Conservation (phyloP, 2,113 vertebrate species). For the Myrmecobius fasciatus region DNA sequence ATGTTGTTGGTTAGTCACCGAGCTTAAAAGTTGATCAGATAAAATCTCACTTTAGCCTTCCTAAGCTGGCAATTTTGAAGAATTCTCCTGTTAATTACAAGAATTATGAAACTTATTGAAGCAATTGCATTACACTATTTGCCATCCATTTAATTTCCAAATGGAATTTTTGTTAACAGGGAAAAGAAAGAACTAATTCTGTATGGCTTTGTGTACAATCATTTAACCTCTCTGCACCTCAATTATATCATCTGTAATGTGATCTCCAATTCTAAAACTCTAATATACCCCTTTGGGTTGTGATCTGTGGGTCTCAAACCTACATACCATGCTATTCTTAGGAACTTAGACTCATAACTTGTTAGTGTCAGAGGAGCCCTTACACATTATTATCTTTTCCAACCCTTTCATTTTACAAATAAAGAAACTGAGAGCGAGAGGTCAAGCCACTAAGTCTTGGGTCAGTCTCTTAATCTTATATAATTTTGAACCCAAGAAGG, state of each 20-base stretch:
- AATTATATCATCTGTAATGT: neutral
- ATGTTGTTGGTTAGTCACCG: conserved; percentile 44
- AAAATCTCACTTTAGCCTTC: conserved; percentile 75
- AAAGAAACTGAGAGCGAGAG: neutral
- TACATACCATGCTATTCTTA: neutral
- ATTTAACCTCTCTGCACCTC: neutral
- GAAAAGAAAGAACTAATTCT: neutral
- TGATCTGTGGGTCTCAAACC: neutral
- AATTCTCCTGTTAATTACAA: conserved; percentile 58
- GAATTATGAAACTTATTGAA: conserved; percentile 48
- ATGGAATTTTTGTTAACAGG: neutral
- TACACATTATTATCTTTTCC: neutral
- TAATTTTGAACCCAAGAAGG: no score
- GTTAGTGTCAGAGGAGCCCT: neutral
- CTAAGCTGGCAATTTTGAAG: conserved; percentile 76
- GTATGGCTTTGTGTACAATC: neutral
- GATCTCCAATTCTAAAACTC: neutral
- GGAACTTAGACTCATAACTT: neutral
- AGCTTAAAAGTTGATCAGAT: conserved; percentile 75
- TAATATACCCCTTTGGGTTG: neutral
- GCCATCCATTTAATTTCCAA: neutral
- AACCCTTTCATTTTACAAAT: neutral
- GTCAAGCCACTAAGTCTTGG: neutral
- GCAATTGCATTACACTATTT: conserved; percentile 55
- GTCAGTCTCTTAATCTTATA: neutral